A percentile compares a stretch with the other conserved stretches of the same genome.
phyloP scores from a whole-genome alignment of 2,888 invertebrate species.

The Rhogogaster chlorosoma region DNA sequence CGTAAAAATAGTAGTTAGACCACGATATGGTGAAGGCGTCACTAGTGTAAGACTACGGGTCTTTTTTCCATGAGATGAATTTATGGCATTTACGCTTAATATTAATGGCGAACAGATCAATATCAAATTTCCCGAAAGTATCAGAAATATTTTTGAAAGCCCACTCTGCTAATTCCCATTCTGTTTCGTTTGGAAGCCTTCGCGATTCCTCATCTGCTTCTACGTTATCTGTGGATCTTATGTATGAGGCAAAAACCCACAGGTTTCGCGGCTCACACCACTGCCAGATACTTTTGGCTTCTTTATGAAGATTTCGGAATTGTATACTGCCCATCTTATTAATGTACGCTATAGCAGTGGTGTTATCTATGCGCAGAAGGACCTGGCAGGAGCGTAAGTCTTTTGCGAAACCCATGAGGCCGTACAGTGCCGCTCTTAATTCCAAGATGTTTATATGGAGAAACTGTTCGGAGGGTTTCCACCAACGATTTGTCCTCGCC shows the following conservation, averaged over 20 bases:
- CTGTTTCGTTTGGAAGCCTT: conserved; percentile 29
- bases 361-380: conserved; percentile 54
- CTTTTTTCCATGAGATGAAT: not conserved
- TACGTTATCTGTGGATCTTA: conserved; percentile 54
- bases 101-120: not conserved
- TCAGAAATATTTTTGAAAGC: conserved; percentile 35
- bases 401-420: conserved; percentile 55
- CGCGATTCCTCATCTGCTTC: conserved; percentile 56
- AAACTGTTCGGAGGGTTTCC: conserved; percentile 43
- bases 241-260: conserved; percentile 49
- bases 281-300: conserved; percentile 39
- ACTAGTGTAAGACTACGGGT: not conserved
- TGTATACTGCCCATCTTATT: conserved; percentile 53
- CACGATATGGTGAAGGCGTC: conserved; percentile 1
- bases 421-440: conserved; percentile 54
- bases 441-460: conserved; percentile 55
- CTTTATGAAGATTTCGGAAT: conserved; percentile 48
- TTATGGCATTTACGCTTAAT: not conserved
- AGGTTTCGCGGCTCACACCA: conserved; percentile 11
- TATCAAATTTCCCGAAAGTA: not conserved
- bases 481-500: conserved; percentile 49
- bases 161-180: conserved; percentile 26
- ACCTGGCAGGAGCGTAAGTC: conserved; percentile 48
- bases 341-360: too few relatives aligned
- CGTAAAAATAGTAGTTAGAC: not conserved